Evolutionary conservation across 1,140 invertebrate genomes (phyloP).

Genomic region (Trichoplusia ni): DNA sequence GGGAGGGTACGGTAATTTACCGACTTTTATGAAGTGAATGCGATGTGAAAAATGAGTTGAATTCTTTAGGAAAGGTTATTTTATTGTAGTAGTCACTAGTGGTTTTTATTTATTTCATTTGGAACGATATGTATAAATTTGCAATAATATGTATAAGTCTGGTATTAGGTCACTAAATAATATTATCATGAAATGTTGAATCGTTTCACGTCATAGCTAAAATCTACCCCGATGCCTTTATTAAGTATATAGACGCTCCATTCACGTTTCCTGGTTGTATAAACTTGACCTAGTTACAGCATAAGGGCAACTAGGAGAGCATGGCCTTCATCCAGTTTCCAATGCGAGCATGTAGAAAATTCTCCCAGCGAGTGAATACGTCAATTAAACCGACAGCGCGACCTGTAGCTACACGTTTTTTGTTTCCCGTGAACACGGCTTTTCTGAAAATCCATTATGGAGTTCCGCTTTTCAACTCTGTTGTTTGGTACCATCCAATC

Average conservation of each 20-base stretch:
- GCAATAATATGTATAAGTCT: no score
- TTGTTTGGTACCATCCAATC: constrained; percentile 15
- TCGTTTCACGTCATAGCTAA: no score
- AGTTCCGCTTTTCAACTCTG: background rate
- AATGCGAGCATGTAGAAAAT: constrained; percentile 38
- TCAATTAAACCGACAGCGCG: constrained; percentile 21
- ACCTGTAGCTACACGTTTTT: constrained; percentile 7
- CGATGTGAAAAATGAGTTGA: no score
- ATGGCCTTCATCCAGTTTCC: constrained; percentile 38
- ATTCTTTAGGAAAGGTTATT: no score
- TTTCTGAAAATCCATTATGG: constrained; percentile 10
- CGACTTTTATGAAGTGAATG: constrained; percentile 30
- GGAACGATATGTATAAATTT: no score
- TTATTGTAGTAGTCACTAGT: no score
- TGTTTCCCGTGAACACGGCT: background rate
- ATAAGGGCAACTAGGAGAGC: constrained; percentile 29
- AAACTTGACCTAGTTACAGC: constrained; percentile 40
- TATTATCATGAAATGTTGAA: no score
- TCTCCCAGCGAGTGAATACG: constrained; percentile 29
- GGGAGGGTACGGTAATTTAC: constrained; percentile 37
- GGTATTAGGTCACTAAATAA: no score
- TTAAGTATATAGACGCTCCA: background rate
- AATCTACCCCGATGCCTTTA: background rate
- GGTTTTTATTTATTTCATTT: no score
- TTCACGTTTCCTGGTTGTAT: constrained; percentile 9